phyloP scores from a whole-genome alignment of 2,113 vertebrate genomes.

The Platichthys stellatus region DNA sequence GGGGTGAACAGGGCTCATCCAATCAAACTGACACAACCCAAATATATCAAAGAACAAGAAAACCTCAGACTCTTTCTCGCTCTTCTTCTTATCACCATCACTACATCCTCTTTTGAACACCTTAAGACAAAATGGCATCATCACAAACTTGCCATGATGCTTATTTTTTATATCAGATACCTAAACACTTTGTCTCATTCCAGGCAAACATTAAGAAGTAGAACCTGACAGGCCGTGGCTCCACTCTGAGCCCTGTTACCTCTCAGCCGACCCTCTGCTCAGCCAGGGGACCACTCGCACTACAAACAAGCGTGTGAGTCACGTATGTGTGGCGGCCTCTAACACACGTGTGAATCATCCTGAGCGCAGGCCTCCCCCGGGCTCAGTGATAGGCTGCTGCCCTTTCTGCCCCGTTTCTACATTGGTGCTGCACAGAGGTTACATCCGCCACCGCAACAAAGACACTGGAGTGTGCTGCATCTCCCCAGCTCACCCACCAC shows the following conservation, averaged over 20 bases:
- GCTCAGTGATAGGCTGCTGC: constrained; percentile 53
- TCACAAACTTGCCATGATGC: too few relatives aligned
- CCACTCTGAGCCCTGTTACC: constrained; percentile 12
- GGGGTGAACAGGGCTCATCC: neutral
- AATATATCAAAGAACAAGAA: neutral
- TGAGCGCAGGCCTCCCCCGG: constrained; percentile 47
- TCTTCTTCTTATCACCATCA: neutral
- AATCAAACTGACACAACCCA: neutral
- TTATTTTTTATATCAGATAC: neutral
- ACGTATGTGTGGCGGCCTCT: constrained; percentile 53
- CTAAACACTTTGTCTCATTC: neutral
- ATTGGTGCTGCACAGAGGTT: constrained; percentile 46
- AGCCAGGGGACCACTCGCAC: constrained; percentile 53
- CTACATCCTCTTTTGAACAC: neutral
- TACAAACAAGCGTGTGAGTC: constrained; percentile 65
- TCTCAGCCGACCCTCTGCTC: constrained; percentile 28
- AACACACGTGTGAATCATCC: constrained; percentile 60
- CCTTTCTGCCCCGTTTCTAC: constrained; percentile 34
- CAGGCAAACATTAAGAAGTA: neutral
- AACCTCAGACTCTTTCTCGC: too few relatives aligned
- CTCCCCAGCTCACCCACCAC: neutral
- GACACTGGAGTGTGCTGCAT: constrained; percentile 1
- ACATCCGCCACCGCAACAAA: constrained; percentile 7
- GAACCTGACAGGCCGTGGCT: constrained; percentile 2
- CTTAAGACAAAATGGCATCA: too few relatives aligned